A percentile compares a stretch with the other conserved stretches of the same genome.
These are phyloP conservation scores for Hirtodrosophila histrioides DNA, from an alignment of 2,888 invertebrate genomes.

Conservation along the genomic window DNA sequence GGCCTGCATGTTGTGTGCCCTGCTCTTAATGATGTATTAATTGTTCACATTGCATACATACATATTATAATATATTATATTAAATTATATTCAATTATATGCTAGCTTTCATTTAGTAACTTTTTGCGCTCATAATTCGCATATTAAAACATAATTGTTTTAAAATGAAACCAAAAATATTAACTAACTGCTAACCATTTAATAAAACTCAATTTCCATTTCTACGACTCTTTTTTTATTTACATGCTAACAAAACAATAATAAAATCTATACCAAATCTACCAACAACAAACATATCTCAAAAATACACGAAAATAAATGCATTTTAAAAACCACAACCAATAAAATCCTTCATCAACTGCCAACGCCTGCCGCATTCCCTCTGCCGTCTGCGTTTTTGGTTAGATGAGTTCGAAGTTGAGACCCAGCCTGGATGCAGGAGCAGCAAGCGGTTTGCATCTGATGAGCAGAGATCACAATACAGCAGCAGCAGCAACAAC, in stretches of 20 bases:
- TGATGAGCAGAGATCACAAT: conserved; percentile 17
- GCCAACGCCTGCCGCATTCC: neutral
- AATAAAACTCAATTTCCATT: conserved; percentile 77
- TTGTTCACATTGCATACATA: conserved; percentile 40
- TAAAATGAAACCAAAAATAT: conserved; percentile 31
- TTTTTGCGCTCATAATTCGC: conserved; percentile 66
- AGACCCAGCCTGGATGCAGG: conserved; percentile 32
- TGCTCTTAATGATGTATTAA: conserved; percentile 42
- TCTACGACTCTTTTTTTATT: conserved; percentile 75
- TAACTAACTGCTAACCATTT: conserved; percentile 75
- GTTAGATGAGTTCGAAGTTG: conserved; percentile 48
- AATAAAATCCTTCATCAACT: conserved; percentile 26
- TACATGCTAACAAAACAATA: conserved; percentile 72
- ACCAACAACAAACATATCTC: conserved; percentile 35
- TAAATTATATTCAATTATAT: conserved; percentile 20
- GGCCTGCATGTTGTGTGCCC: conserved; percentile 67
- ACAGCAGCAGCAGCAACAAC: conserved; percentile 29
- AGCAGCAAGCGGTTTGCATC: conserved; percentile 23
- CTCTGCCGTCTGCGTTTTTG: conserved; percentile 7
- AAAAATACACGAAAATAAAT: conserved; percentile 35
- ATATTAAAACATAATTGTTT: conserved; percentile 45
- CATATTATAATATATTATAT: conserved; percentile 24
- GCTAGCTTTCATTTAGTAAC: conserved; percentile 73
- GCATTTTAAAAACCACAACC: conserved; percentile 6
- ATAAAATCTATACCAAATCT: conserved; percentile 35